Conservation (phyloP, 2,888 invertebrate genomes). For the Spilosoma lubricipeda region DNA sequence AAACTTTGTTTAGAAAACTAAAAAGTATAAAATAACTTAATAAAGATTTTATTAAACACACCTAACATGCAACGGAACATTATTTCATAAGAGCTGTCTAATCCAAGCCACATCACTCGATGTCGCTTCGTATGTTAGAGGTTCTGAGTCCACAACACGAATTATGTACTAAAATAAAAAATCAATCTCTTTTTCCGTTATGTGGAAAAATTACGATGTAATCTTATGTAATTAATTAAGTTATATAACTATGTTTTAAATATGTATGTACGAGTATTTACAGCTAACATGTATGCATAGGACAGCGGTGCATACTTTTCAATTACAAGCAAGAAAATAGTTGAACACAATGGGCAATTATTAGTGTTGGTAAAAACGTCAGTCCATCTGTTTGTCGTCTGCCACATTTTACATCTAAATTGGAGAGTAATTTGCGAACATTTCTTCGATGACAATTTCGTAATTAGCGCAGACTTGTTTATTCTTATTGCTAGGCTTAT, state of each 20-base stretch:
- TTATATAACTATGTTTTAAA: background rate
- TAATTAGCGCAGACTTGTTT: constrained; percentile 73
- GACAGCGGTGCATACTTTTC: constrained; percentile 48
- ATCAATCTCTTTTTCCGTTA: background rate
- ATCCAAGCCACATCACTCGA: background rate
- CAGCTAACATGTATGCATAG: constrained; percentile 41
- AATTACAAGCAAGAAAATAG: constrained; percentile 56
- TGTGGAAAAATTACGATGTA: background rate
- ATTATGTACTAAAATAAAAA: background rate
- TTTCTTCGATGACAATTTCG: constrained; percentile 71
- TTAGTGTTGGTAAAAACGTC: constrained; percentile 67
- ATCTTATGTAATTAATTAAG: background rate
- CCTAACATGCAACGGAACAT: too few relatives aligned
- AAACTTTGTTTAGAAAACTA: too few relatives aligned
- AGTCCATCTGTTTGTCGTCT: constrained; percentile 50
- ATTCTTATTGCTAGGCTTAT: constrained; percentile 50
- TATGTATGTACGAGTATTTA: constrained; percentile 36
- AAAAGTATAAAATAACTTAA: too few relatives aligned
- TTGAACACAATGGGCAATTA: constrained; percentile 64
- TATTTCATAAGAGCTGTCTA: background rate
- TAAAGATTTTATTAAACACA: too few relatives aligned
- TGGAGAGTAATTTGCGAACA: constrained; percentile 70
- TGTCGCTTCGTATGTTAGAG: background rate
- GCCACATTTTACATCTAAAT: constrained; percentile 75
- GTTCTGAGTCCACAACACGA: background rate